Percentiles rank a stretch among this genome's conserved stretches.
phyloP scores from a whole-genome alignment of 2,888 invertebrate species.

The Acronicta leporina region DNA sequence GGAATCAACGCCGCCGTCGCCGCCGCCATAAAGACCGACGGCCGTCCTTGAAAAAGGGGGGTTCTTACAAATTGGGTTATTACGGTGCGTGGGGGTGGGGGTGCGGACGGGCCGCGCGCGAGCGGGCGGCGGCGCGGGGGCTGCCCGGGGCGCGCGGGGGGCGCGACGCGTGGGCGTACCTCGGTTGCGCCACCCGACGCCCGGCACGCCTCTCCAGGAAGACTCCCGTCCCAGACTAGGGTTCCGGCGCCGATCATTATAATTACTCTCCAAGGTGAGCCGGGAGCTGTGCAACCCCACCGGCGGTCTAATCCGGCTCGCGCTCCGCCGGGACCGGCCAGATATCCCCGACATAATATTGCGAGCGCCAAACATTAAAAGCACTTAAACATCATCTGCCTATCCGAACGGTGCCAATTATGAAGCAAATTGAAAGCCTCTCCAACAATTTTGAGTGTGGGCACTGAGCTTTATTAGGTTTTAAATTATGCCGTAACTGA shows the following conservation, averaged over 20 bases:
- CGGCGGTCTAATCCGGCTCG: constrained; percentile 80
- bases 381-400: constrained; percentile 79
- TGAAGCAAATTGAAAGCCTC: constrained; percentile 77
- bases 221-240: constrained; percentile 84
- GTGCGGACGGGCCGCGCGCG: constrained; percentile 78
- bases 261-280: constrained; percentile 89
- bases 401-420: constrained; percentile 77
- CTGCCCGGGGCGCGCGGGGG: constrained; percentile 57
- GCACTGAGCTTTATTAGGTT: constrained; percentile 70
- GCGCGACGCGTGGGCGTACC: constrained; percentile 81
- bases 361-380: constrained; percentile 78
- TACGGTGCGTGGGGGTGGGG: constrained; percentile 85
- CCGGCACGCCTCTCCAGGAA: constrained; percentile 87
- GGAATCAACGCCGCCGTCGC: constrained; percentile 88
- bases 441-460: constrained; percentile 68
- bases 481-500: constrained; percentile 59
- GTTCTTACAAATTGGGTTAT: constrained; percentile 90
- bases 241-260: constrained; percentile 88
- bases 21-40: constrained; percentile 89
- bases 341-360: constrained; percentile 80
- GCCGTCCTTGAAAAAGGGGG: constrained; percentile 89
- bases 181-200: constrained; percentile 81
- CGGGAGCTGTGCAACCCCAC: constrained; percentile 80
- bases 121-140: constrained; percentile 78
- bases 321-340: constrained; percentile 79